Conservation (phyloP, 1,140 invertebrate genomes). For the Ceratoteleas bidentatus region DNA sequence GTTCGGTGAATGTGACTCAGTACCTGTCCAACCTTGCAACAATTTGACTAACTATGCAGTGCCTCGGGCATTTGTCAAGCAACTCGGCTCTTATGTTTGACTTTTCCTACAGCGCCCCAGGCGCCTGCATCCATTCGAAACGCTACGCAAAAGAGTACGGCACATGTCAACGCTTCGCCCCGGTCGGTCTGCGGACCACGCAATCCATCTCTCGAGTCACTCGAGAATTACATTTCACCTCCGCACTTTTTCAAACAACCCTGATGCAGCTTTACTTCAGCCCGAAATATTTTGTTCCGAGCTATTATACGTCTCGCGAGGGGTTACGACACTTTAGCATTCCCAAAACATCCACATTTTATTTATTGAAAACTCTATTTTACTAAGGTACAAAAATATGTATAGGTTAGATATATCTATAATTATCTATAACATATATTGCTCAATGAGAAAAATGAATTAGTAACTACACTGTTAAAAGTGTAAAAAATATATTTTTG, state of each 20-base stretch:
- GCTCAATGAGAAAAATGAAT: no score
- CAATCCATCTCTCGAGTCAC: constrained; percentile 34
- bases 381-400: no score
- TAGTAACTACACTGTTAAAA: no score
- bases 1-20: constrained; percentile 1
- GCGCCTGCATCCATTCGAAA: constrained; percentile 38
- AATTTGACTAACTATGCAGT: constrained; percentile 38
- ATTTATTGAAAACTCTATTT: no score
- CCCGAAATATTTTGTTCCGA: background rate
- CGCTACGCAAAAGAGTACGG: constrained; percentile 30
- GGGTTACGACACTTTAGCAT: no score
- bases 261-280: constrained; percentile 6
- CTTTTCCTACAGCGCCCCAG: constrained; percentile 24
- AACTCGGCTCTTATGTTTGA: constrained; percentile 41
- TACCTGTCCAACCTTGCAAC: constrained; percentile 36
- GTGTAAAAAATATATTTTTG: no score
- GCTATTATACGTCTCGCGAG: no score
- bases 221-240: constrained; percentile 36
- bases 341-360: no score
- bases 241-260: constrained; percentile 16
- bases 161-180: constrained; percentile 33
- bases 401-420: no score
- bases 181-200: constrained; percentile 28
- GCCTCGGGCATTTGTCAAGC: constrained; percentile 35
- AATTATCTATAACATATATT: no score